These are phyloP conservation scores for Helarctos malayanus DNA, from an alignment of 2,797 vertebrate genomes.

Conservation along the genomic window DNA sequence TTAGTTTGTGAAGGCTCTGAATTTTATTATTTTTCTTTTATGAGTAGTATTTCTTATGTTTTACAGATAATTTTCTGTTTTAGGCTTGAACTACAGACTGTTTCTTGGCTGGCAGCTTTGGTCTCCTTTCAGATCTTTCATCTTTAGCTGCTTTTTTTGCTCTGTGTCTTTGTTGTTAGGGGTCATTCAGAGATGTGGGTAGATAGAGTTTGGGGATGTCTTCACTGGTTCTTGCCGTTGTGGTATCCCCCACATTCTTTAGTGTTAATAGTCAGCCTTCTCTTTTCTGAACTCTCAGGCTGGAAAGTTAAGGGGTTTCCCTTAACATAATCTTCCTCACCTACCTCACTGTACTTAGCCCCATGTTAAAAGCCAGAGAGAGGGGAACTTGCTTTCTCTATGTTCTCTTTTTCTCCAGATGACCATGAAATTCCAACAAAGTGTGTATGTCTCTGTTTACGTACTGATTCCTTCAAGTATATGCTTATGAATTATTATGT, in stretches of 20 bases:
- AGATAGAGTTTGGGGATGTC: not conserved
- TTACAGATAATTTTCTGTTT: conserved; percentile 13
- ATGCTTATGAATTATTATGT: not conserved
- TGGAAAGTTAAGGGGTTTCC: not conserved
- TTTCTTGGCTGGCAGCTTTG: not conserved
- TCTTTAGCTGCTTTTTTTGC: not conserved
- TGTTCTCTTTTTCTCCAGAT: not conserved
- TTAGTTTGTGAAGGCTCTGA: not conserved
- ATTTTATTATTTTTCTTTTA: conserved; percentile 1
- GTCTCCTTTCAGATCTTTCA: not conserved
- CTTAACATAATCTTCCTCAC: not conserved
- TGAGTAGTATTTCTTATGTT: not conserved
- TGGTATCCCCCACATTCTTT: not conserved
- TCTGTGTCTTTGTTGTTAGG: not conserved
- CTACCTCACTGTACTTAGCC: not conserved
- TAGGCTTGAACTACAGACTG: not conserved
- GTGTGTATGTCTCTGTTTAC: not conserved
- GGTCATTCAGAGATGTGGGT: not conserved
- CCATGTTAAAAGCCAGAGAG: not conserved
- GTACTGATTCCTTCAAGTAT: not conserved
- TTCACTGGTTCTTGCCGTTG: not conserved
- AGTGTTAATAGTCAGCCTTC: not conserved
- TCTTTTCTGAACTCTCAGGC: not conserved
- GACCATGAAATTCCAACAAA: not conserved
- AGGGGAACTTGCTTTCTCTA: not conserved